These are phyloP conservation scores for Equus quagga DNA, from an alignment of 2,113 vertebrate species.

Conservation along the genomic window DNA sequence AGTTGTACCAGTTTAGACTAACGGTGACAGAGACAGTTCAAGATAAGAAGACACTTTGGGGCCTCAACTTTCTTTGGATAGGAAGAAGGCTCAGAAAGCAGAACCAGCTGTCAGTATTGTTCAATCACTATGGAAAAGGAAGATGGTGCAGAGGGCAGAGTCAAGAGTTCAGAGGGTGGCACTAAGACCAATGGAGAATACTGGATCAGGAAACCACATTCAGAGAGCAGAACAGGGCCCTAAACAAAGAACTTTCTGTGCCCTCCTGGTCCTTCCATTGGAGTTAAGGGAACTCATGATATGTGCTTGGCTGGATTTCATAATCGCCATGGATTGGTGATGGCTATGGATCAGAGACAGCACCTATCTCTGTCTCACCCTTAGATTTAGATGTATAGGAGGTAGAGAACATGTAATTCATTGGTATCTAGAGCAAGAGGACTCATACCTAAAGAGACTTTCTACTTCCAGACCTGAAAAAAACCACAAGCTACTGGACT, in stretches of 20 bases:
- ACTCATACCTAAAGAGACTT: neutral
- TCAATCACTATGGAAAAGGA: neutral
- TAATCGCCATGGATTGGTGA: neutral
- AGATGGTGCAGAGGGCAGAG: neutral
- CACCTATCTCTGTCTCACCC: neutral
- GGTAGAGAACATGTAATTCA: neutral
- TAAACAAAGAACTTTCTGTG: neutral
- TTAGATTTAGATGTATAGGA: neutral
- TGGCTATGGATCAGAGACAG: neutral
- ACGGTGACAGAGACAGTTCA: neutral
- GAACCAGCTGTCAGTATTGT: neutral
- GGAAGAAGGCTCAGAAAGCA: neutral
- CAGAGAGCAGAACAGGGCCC: neutral
- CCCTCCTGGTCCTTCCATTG: neutral
- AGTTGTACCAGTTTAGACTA: neutral
- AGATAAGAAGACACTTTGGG: neutral
- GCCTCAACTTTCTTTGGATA: neutral
- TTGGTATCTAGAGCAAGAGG: neutral
- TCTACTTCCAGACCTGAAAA: neutral
- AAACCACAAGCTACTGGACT: neutral
- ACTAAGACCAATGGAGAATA: neutral
- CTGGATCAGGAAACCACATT: neutral
- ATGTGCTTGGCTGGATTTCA: neutral
- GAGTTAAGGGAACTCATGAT: neutral
- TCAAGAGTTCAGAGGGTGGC: neutral